Evolutionary conservation across 2,888 invertebrate species (phyloP).

Genomic region (Cerastoderma edule): DNA sequence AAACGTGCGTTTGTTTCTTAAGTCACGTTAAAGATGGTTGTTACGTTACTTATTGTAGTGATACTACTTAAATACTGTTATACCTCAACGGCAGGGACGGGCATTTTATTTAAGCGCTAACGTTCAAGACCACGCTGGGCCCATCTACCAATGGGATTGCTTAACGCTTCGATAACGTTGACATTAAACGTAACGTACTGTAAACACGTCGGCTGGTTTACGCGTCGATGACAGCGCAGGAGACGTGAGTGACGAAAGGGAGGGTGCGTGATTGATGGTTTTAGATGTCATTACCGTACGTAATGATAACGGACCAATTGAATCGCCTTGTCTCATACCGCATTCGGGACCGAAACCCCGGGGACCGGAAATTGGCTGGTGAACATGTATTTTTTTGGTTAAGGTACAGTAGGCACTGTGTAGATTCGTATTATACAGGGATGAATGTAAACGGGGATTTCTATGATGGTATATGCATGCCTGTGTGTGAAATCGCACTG

Average conservation of each 20-base stretch:
- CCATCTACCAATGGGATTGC: slow-evolving; percentile 26
- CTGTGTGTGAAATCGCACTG: too few species aligned
- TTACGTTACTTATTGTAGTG: too few species aligned
- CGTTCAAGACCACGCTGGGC: slow-evolving; percentile 6
- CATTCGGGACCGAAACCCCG: background rate
- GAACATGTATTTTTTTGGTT: too few species aligned
- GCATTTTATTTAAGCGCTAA: slow-evolving; percentile 10
- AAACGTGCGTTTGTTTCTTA: too few species aligned
- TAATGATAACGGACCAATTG: slow-evolving; percentile 40
- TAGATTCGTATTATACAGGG: too few species aligned
- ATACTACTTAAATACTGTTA: too few species aligned
- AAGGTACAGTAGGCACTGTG: too few species aligned
- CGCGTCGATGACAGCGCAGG: slow-evolving; percentile 41
- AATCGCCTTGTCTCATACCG: slow-evolving; percentile 25
- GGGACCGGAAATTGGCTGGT: too few species aligned
- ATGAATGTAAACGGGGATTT: too few species aligned
- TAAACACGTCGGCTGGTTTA: slow-evolving; percentile 33
- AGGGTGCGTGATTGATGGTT: slow-evolving; percentile 40
- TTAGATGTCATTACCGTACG: slow-evolving; percentile 28
- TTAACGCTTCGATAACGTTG: slow-evolving; percentile 14
- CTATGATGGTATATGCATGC: too few species aligned
- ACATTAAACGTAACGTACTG: slow-evolving; percentile 16
- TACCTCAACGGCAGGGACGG: too few species aligned
- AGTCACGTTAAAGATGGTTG: too few species aligned
- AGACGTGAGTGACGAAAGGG: slow-evolving; percentile 38